These are phyloP conservation scores for Aix galericulata DNA, from an alignment of 2,113 vertebrate species.

Conservation along the genomic window DNA sequence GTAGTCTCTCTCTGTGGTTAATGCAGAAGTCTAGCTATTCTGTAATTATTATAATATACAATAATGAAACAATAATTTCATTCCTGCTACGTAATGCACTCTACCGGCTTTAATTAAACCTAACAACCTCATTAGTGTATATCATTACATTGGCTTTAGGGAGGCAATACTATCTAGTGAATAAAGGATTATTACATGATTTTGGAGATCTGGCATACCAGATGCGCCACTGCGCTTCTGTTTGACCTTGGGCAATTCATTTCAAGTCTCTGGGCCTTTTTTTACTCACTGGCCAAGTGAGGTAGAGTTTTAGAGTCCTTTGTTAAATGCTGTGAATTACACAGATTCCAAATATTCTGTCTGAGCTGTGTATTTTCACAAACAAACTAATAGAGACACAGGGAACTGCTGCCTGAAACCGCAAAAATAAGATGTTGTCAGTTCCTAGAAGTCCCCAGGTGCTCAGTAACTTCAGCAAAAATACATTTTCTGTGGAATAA, in stretches of 20 bases:
- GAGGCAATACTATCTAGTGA: constrained; percentile 4
- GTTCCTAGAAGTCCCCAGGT: background rate
- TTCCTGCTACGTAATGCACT: background rate
- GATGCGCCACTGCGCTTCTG: background rate
- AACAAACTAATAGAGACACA: background rate
- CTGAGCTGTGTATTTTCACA: background rate
- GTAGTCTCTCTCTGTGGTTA: background rate
- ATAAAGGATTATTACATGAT: constrained; percentile 12
- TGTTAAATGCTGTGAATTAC: background rate
- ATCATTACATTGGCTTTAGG: constrained; percentile 46
- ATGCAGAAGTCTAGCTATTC: background rate
- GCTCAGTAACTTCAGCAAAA: background rate
- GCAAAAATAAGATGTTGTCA: background rate
- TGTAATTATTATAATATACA: constrained; percentile 46
- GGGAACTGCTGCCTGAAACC: background rate
- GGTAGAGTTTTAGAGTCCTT: background rate
- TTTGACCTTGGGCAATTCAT: background rate
- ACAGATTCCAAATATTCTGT: background rate
- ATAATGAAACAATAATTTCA: constrained; percentile 63
- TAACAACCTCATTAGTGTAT: constrained; percentile 54
- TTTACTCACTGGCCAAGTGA: background rate
- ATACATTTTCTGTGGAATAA: background rate
- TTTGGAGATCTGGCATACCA: constrained; percentile 1
- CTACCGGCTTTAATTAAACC: constrained; percentile 58
- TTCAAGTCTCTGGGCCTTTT: background rate